These are phyloP conservation scores for Vicugna pacos DNA, from an alignment of 2,113 vertebrate species.

Conservation along the genomic window DNA sequence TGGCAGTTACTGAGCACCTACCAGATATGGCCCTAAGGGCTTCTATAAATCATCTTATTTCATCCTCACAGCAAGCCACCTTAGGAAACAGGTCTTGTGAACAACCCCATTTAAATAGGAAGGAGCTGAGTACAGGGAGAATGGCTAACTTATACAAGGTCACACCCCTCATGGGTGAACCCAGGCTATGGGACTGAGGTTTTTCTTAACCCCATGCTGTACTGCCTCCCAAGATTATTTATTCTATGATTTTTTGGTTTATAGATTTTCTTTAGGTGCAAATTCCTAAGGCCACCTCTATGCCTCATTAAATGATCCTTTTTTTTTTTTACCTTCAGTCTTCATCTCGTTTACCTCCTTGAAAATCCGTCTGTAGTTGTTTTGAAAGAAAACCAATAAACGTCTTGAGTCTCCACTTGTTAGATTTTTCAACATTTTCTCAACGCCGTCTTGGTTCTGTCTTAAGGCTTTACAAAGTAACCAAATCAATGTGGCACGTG, in stretches of 20 bases:
- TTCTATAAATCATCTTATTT: constrained; percentile 34
- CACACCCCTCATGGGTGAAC: not conserved
- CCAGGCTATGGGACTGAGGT: not conserved
- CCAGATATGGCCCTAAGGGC: not conserved
- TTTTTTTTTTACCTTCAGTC: constrained; percentile 39
- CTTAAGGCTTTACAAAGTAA: constrained; percentile 2
- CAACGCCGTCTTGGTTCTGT: constrained; percentile 13
- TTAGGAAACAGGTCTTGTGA: not conserved
- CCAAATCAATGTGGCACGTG: not conserved
- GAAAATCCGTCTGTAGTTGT: not conserved
- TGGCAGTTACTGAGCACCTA: not conserved
- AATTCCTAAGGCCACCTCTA: not conserved
- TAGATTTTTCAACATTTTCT: not conserved
- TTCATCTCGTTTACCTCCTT: not conserved
- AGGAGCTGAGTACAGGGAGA: not conserved
- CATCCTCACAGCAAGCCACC: constrained; percentile 15
- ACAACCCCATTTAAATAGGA: constrained; percentile 1
- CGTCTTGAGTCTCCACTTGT: not conserved
- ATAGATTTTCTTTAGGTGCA: not conserved
- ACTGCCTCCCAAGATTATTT: not conserved
- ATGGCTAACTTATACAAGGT: not conserved
- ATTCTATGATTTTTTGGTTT: not conserved
- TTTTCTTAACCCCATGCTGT: not conserved
- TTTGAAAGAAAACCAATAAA: constrained; percentile 21
- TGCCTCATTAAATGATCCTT: constrained; percentile 31